Evolutionary conservation across 2,797 vertebrate genomes (phyloP), one percentile per base, ranked within the genome.

Genomic region (Neolamprologus multifasciatus): DNA sequence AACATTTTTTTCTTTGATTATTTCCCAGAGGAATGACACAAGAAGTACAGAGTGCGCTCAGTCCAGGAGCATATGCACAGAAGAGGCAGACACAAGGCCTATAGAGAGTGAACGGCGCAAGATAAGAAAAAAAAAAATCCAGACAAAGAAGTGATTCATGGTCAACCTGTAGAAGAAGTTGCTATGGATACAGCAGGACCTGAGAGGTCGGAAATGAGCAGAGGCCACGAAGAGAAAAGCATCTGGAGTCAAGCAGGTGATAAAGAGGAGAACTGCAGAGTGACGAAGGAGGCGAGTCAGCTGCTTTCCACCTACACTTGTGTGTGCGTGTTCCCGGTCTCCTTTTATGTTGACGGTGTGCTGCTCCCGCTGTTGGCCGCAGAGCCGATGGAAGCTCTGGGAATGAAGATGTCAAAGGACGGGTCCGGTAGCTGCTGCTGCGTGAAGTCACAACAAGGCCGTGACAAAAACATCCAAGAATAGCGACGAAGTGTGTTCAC

Each of bases 381-480:
- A 84, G 96, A 95, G 95, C 90, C 88, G 43, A 96, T 90, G 23
- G 97, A 96, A 6, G 98, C 98, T 12, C 98, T 94, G 69, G 99
- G 99, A 87, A 99, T 97, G 89, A 96, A 90, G 84, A 97, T 87
- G 1, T 98, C 96, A 0, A 93, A 97, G 33, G 96, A 88, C 12
- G 91, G 83, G 48, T 97, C 96, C 0, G 82, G 29, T 91, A 96
- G 88, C 43, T 59, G 55, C 55, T 81, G 95, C 92, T 95, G 95
- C 3, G 13, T 55, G 87, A 26, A 55, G 82, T 78, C 80, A 83
- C 3, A 54, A 88, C 76, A 89, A 2, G 57, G 17, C 50, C 52
- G 11, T 17, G 62, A 89, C 12, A 57, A 79, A 88, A 77, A 86
- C 57, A 83, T 36, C 36, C 43, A 21, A 74, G 16, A 71, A 12